Conservation (phyloP, 1,140 invertebrate species). For the Pectinophora gossypiella region DNA sequence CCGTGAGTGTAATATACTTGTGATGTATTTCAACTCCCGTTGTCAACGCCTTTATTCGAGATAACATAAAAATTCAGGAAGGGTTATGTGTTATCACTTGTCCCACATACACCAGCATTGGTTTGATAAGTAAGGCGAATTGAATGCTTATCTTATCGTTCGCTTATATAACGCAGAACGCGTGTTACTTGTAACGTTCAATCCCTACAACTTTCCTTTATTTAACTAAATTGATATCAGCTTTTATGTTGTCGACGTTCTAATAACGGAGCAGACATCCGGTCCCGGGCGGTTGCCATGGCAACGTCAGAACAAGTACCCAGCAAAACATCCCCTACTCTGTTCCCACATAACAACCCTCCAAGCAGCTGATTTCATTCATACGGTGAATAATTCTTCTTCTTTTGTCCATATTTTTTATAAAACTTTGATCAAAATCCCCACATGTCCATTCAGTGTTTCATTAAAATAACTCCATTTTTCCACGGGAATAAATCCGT, state of each 20-base stretch:
- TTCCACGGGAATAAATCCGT: neutral
- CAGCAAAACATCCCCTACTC: slow-evolving; percentile 37
- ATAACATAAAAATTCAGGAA: neutral
- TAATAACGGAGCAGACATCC: slow-evolving; percentile 20
- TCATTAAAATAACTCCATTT: neutral
- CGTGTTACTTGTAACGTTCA: neutral
- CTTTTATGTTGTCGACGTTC: slow-evolving; percentile 6
- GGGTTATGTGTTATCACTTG: neutral
- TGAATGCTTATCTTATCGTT: neutral
- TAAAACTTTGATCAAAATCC: neutral
- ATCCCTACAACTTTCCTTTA: too few relatives aligned
- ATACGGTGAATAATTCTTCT: slow-evolving; percentile 12
- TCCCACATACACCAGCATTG: neutral
- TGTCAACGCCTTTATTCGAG: neutral
- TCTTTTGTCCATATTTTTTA: neutral
- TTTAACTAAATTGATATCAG: neutral
- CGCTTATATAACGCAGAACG: neutral
- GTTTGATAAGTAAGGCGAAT: neutral
- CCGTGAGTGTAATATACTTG: slow-evolving; percentile 9
- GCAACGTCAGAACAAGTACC: slow-evolving; percentile 34
- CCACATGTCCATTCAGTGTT: too few relatives aligned
- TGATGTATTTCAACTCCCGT: neutral
- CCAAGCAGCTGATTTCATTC: slow-evolving; percentile 60
- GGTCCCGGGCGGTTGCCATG: slow-evolving; percentile 34
- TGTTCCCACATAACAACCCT: slow-evolving; percentile 35